Percentiles rank a stretch among this genome's conserved stretches.
Conservation (phyloP, 2,797 vertebrate species). For the Lemur catta region DNA sequence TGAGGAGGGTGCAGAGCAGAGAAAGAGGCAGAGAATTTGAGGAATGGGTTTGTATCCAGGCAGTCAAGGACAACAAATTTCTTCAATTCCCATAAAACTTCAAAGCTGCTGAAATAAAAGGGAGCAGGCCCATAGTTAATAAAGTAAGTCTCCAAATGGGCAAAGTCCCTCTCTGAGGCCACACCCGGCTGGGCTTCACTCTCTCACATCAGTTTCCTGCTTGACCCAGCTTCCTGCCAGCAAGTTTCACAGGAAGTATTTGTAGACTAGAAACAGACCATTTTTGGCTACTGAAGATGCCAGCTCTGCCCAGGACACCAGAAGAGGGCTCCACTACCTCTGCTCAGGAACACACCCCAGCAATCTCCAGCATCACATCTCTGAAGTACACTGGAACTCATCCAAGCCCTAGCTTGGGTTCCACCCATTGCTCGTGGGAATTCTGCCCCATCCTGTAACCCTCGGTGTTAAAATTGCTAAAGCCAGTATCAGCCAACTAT, state of each 20-base stretch:
- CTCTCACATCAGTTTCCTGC: conserved; percentile 57
- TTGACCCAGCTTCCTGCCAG: conserved; percentile 65
- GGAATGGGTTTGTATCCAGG: neutral
- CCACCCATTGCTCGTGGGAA: neutral
- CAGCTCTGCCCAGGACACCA: neutral
- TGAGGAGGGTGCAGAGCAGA: neutral
- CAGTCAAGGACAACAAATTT: conserved; percentile 40
- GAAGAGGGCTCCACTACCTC: conserved; percentile 57
- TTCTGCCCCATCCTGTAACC: neutral
- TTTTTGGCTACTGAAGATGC: conserved; percentile 49
- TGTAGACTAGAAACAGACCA: conserved; percentile 55
- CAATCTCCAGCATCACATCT: conserved; percentile 1
- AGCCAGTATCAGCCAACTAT: conserved; percentile 24
- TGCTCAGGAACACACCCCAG: conserved; percentile 20
- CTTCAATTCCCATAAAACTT: conserved; percentile 48
- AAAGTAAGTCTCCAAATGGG: conserved; percentile 51
- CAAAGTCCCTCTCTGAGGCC: conserved; percentile 29
- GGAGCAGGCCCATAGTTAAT: conserved; percentile 1
- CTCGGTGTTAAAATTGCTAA: neutral
- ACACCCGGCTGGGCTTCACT: conserved; percentile 58
- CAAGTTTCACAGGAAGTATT: conserved; percentile 66
- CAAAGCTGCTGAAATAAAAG: conserved; percentile 52
- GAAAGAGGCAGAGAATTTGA: conserved; percentile 32
- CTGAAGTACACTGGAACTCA: conserved; percentile 37
- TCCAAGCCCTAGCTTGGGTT: neutral